Conservation (phyloP, 2,113 vertebrate species). For the Sprattus sprattus region DNA sequence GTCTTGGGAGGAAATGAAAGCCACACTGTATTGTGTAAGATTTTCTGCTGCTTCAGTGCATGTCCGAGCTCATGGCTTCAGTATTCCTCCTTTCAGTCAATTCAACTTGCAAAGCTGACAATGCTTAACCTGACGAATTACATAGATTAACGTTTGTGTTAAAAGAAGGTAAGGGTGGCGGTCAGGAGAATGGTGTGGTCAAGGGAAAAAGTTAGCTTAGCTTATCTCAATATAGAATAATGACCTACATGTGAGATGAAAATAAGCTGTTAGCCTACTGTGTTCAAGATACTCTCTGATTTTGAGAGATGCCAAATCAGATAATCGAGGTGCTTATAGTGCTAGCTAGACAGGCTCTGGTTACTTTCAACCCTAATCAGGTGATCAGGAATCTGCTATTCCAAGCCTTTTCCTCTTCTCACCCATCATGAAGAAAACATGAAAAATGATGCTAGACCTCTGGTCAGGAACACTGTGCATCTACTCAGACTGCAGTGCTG, state of each 20-base stretch:
- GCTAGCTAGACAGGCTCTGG: conserved; percentile 2
- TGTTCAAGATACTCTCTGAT: not conserved
- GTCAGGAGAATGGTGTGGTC: not conserved
- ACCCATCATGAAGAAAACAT: not conserved
- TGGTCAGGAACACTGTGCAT: not conserved
- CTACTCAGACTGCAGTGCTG: not conserved
- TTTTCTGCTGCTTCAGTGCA: conserved; percentile 34
- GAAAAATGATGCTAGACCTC: not conserved
- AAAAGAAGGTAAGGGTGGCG: not conserved
- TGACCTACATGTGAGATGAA: conserved; percentile 2
- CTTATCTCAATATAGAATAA: not conserved
- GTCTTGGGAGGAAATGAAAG: conserved; percentile 47
- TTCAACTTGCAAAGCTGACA: not conserved
- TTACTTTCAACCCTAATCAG: not conserved
- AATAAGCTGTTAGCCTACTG: conserved; percentile 5
- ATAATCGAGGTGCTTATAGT: not conserved
- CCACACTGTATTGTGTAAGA: conserved; percentile 47
- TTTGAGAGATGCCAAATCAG: conserved; percentile 9
- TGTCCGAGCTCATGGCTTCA: not conserved
- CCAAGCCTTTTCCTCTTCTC: not conserved
- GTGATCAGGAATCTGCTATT: conserved; percentile 8
- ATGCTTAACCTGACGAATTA: not conserved
- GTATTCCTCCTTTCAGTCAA: not conserved
- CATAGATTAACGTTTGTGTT: not conserved
- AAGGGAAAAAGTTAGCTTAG: not conserved